Base-by-base conservation (phyloP, 2,113 vertebrate species). In the Microtus ochrogaster region DNA sequence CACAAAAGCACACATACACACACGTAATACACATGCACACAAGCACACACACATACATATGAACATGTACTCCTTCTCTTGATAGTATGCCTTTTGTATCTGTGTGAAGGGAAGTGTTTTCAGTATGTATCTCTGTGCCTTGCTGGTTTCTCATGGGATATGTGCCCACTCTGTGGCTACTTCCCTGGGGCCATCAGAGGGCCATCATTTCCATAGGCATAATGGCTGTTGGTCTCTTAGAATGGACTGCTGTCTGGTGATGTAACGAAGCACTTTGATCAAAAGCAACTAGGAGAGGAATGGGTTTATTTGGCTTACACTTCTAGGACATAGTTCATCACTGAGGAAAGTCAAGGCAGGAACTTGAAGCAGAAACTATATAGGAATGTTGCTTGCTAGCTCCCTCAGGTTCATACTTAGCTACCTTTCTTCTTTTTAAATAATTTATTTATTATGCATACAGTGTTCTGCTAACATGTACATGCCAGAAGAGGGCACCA, bases 121-220 rank as follows among this genome's bases (percentile, higher is more conserved):
- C 44, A 41, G 3, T 83, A 12, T 5, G 17, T 7, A 5, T 24
- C n/a, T 36, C 52, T 63, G 21, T 77, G 76, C 2, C 82, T 72
- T 9, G 1, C 30, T 5, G 63, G 36, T 36, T 36, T 41, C 76
- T 63, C 30, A 4, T 0, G 0, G 44, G 22, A 21, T 3, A 2
- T n/a, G 17, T 0, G 3, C 14, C 30, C 11, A n/a, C 65, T 5
- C 0, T 3, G 55, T 3, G 12, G 21, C 39, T 24, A 6, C 33
- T 47, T 87, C 68, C 65, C 0, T 0, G 3, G 52, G 72, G 4
- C 30, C 28, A 0, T 55, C 3, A 0, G 1, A 4, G 13, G 44
- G 44, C 0, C 8, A 4, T 13, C 0, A 1, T 16, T 28, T 26
- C 13, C 10, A 6, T 28, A 7, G 28, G 30, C 63, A 0, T 9